phyloP scores from a whole-genome alignment of 2,888 invertebrate species.

The Digitonthophagus gazella region DNA sequence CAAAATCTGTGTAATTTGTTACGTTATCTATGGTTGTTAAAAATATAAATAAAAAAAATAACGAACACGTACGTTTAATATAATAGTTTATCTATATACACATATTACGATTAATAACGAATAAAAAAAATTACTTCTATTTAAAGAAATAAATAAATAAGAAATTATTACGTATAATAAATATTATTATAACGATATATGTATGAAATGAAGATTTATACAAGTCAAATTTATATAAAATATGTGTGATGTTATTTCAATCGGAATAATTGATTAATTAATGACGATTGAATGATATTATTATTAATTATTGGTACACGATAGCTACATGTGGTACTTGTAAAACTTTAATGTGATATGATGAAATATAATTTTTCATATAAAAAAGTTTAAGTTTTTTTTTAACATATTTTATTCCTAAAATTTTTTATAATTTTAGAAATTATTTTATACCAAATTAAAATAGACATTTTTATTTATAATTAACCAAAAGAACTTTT shows the following conservation, averaged over 20 bases:
- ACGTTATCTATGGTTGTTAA: neutral
- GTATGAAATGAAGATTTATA: neutral
- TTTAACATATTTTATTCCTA: too few relatives aligned
- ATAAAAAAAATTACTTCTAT: too few relatives aligned
- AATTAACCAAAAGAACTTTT: too few relatives aligned
- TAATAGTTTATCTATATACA: neutral
- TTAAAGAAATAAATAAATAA: neutral
- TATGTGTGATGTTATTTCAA: neutral
- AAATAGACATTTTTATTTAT: too few relatives aligned
- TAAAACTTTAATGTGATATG: constrained; percentile 13
- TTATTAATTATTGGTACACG: neutral
- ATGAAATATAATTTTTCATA: constrained; percentile 13
- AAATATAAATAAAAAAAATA: neutral
- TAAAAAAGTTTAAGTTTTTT: neutral
- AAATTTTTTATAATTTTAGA: too few relatives aligned
- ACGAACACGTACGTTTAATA: neutral
- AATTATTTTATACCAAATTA: too few relatives aligned
- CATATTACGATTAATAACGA: neutral
- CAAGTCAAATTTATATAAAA: neutral
- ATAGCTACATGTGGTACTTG: constrained; percentile 9
- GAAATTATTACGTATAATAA: too few relatives aligned
- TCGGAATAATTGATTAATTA: neutral
- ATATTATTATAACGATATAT: neutral
- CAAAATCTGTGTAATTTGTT: too few relatives aligned
- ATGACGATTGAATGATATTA: neutral